These are phyloP conservation scores for Plectrocnemia conspersa DNA, from an alignment of 1,140 invertebrate genomes.

Conservation along the genomic window DNA sequence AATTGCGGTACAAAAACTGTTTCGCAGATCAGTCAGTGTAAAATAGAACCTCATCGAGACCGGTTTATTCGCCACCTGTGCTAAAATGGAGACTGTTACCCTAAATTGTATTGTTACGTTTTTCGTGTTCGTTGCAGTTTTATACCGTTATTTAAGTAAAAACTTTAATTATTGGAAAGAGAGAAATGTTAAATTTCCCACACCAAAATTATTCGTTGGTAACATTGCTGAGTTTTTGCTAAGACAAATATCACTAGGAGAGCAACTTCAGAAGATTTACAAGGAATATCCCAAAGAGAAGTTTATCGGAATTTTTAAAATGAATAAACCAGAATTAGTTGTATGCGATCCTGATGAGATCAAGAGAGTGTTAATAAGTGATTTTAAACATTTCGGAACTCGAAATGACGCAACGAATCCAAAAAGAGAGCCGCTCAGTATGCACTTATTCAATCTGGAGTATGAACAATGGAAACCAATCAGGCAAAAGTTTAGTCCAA, in stretches of 20 bases:
- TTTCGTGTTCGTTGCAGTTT: no score
- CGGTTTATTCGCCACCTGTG: no score
- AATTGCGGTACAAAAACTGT: no score
- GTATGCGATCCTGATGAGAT: slow-evolving; percentile 52
- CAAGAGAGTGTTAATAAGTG: slow-evolving; percentile 52
- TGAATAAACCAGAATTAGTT: slow-evolving; percentile 45
- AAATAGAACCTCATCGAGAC: no score
- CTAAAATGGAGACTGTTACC: no score
- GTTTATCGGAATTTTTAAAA: slow-evolving; percentile 44
- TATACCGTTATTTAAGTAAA: no score
- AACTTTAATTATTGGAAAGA: slow-evolving; percentile 47
- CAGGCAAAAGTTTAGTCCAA: slow-evolving; percentile 40
- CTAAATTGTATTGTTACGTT: no score
- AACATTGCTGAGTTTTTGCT: slow-evolving; percentile 31
- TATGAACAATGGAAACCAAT: slow-evolving; percentile 51
- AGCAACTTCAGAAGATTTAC: no score
- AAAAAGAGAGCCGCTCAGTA: slow-evolving; percentile 5
- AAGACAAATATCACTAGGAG: slow-evolving; percentile 6
- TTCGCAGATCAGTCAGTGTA: no score
- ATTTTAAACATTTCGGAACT: slow-evolving; percentile 52
- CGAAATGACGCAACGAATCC: slow-evolving; percentile 31
- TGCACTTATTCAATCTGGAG: slow-evolving; percentile 32
- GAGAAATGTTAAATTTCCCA: slow-evolving; percentile 39
- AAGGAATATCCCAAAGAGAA: slow-evolving; percentile 31
- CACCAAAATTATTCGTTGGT: slow-evolving; percentile 41